Evolutionary conservation across 2,888 invertebrate genomes (phyloP).

Genomic region (Selenia dentaria): DNA sequence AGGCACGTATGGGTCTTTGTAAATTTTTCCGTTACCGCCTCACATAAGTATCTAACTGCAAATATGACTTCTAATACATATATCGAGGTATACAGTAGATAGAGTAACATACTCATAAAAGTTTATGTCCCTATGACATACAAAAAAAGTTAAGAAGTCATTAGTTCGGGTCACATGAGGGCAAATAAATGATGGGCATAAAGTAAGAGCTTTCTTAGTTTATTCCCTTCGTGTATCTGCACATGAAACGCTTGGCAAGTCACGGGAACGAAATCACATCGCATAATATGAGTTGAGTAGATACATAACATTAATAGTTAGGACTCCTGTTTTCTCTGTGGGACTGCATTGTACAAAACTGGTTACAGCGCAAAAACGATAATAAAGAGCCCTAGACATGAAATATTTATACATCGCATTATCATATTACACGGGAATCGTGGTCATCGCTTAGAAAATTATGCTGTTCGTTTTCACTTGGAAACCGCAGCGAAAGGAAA

Average conservation of each 20-base stretch:
- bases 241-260: slow-evolving; percentile 11
- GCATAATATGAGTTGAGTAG: slow-evolving; percentile 32
- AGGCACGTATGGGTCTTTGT: slow-evolving; percentile 62
- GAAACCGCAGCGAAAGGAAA: slow-evolving; percentile 58
- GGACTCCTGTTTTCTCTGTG: slow-evolving; percentile 59
- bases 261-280: slow-evolving; percentile 23
- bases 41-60: slow-evolving; percentile 15
- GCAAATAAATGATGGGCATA: not conserved
- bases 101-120: too few species aligned
- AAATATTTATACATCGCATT: slow-evolving; percentile 81
- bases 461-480: slow-evolving; percentile 78
- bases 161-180: not conserved
- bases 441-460: slow-evolving; percentile 80
- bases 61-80: slow-evolving; percentile 10
- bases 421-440: slow-evolving; percentile 82
- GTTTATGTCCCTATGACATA: too few species aligned
- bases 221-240: too few species aligned
- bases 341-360: slow-evolving; percentile 65
- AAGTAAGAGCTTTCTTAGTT: slow-evolving; percentile 3
- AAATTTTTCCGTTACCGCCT: slow-evolving; percentile 29
- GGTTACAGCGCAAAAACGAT: slow-evolving; percentile 76
- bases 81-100: too few species aligned
- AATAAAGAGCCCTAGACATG: slow-evolving; percentile 71
- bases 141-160: too few species aligned
- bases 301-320: slow-evolving; percentile 58